Evolutionary conservation across 2,888 invertebrate genomes (phyloP).

Genomic region (Polymixis flavicincta): DNA sequence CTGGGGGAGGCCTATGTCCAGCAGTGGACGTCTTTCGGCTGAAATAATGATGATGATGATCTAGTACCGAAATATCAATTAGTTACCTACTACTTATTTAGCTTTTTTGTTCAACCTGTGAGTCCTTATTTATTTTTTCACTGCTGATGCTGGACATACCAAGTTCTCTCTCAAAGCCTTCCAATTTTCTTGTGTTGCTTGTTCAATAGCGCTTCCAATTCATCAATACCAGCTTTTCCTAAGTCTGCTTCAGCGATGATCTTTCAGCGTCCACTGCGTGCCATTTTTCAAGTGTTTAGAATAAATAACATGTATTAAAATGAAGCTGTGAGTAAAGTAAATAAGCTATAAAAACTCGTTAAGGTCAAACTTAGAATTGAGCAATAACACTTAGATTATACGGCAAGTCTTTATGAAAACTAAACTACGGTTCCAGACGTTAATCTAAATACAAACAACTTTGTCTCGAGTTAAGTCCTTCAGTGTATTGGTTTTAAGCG

Average conservation of each 20-base stretch:
- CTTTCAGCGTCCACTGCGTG: not conserved
- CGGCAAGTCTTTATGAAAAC: conserved; percentile 34
- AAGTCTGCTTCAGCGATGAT: not conserved
- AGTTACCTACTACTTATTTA: no score
- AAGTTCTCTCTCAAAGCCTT: no score
- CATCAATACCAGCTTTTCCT: not conserved
- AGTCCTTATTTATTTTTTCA: no score
- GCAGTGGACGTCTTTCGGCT: no score
- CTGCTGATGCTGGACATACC: no score
- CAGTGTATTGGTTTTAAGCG: conserved; percentile 43
- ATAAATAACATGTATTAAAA: not conserved
- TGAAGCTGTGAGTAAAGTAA: not conserved
- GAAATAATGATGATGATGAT: no score
- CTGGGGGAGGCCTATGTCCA: no score
- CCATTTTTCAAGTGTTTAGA: not conserved
- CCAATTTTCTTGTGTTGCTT: no score
- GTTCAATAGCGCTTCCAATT: not conserved
- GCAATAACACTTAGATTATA: conserved; percentile 37
- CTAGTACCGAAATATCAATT: no score
- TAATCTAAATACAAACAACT: conserved; percentile 60
- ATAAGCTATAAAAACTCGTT: conserved; percentile 28
- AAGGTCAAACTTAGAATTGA: conserved; percentile 30
- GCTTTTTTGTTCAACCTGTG: no score
- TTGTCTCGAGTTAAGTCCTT: conserved; percentile 32
- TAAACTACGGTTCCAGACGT: conserved; percentile 37